Percentiles rank a stretch among this genome's conserved stretches.
These are phyloP conservation scores for Geococcyx californianus DNA, from an alignment of 2,113 vertebrate genomes.

Conservation along the genomic window DNA sequence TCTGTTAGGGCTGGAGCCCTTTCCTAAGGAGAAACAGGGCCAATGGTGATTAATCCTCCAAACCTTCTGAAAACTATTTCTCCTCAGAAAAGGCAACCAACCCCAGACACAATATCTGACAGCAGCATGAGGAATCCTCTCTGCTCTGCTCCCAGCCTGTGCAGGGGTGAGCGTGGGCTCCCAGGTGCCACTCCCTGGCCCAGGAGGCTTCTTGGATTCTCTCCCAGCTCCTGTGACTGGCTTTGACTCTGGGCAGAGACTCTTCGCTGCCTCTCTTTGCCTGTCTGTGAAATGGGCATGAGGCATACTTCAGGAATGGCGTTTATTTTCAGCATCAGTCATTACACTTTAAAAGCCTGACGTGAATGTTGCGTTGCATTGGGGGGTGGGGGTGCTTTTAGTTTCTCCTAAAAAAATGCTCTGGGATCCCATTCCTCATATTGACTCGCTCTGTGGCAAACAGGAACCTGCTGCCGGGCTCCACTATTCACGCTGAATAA, in stretches of 20 bases:
- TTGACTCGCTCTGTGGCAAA: not conserved
- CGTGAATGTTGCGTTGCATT: accelerated
- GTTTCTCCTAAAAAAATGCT: not conserved
- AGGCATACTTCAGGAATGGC: not conserved
- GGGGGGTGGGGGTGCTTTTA: not conserved
- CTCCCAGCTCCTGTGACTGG: not conserved
- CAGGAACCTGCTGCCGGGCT: not conserved
- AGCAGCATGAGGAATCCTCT: not conserved
- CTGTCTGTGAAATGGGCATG: not conserved
- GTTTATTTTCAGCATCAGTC: not conserved
- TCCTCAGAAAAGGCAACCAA: not conserved
- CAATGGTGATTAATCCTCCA: not conserved
- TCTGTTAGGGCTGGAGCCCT: not conserved
- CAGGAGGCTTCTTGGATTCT: not conserved
- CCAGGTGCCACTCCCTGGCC: not conserved
- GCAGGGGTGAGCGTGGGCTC: not conserved
- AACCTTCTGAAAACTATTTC: not conserved
- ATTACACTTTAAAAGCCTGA: not conserved
- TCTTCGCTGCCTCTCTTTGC: not conserved
- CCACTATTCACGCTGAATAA: not conserved
- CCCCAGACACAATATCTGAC: not conserved
- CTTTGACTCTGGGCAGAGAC: not conserved
- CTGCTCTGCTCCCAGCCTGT: not conserved
- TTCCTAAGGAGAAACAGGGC: not conserved
- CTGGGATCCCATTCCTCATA: no score